phyloP scores from a whole-genome alignment of 2,113 vertebrate species.

The Himantopus leucocephalus region DNA sequence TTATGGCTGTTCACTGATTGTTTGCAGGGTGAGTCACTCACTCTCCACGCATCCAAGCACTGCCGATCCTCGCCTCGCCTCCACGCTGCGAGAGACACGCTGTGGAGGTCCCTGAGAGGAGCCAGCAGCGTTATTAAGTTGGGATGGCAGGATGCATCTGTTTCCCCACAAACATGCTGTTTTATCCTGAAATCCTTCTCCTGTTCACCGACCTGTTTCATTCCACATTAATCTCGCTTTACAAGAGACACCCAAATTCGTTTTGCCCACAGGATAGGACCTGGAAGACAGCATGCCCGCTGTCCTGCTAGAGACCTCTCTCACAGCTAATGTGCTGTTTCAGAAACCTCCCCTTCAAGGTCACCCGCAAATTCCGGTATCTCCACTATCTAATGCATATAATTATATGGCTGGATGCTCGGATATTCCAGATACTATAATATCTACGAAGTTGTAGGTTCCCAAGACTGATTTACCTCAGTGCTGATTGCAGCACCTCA shows the following conservation, averaged over 20 bases:
- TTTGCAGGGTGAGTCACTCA: background rate
- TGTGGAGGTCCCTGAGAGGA: background rate
- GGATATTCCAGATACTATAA: background rate
- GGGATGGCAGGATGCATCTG: background rate
- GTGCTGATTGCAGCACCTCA: background rate
- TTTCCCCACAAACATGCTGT: background rate
- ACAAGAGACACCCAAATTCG: background rate
- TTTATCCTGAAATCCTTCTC: background rate
- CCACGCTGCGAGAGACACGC: rapidly evolving
- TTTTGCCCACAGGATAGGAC: background rate
- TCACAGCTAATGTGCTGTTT: background rate
- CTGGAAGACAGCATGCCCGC: background rate
- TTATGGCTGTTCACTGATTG: background rate
- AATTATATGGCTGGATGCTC: background rate
- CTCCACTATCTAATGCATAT: background rate
- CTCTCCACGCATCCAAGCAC: background rate
- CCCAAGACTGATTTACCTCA: background rate
- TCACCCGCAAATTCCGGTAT: background rate
- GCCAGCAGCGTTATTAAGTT: background rate
- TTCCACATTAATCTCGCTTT: background rate
- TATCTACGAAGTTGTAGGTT: background rate
- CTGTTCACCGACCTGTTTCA: background rate
- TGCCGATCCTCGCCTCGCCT: background rate
- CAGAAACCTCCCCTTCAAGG: background rate
- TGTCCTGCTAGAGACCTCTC: background rate